Percentiles rank a stretch among this genome's conserved stretches.
These are phyloP conservation scores for Manduca sexta DNA, from an alignment of 1,140 invertebrate species.

Conservation along the genomic window DNA sequence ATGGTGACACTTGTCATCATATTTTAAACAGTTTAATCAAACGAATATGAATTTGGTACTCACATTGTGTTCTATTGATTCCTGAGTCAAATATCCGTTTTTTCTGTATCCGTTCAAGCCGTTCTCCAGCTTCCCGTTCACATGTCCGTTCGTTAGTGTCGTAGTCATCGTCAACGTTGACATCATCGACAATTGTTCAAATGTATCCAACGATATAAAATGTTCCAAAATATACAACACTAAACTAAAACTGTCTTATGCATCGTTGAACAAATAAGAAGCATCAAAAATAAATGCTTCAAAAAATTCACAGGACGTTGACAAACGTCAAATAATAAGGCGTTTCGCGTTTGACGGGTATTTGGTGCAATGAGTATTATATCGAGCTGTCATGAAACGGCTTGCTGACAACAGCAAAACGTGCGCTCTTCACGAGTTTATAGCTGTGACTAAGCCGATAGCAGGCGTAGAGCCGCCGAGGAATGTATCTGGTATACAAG, in stretches of 20 bases:
- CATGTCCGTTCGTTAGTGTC: constrained; percentile 52
- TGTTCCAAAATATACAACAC: constrained; percentile 4
- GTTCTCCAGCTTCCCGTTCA: constrained; percentile 51
- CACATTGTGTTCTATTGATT: constrained; percentile 30
- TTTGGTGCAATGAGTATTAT: not conserved
- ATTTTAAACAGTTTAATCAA: not conserved
- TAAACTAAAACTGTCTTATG: constrained; percentile 11
- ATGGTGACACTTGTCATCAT: not conserved
- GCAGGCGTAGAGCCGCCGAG: constrained; percentile 27
- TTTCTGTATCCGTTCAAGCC: constrained; percentile 52
- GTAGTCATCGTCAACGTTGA: constrained; percentile 57
- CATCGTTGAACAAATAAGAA: constrained; percentile 6
- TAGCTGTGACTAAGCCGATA: constrained; percentile 39
- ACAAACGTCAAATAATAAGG: constrained; percentile 9
- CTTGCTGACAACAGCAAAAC: constrained; percentile 13
- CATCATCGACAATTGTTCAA: constrained; percentile 34
- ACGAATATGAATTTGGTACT: constrained; percentile 26
- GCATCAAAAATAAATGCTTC: not conserved
- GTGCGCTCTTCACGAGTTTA: constrained; percentile 20
- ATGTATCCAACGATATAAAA: constrained; percentile 5
- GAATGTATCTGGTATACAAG: constrained; percentile 31
- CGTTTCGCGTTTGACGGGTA: not conserved
- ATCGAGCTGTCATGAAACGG: constrained; percentile 1
- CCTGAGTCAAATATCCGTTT: constrained; percentile 50
- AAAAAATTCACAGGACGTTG: constrained; percentile 4